These are phyloP conservation scores for Dasypolia templi DNA, from an alignment of 2,888 invertebrate genomes.

Conservation along the genomic window DNA sequence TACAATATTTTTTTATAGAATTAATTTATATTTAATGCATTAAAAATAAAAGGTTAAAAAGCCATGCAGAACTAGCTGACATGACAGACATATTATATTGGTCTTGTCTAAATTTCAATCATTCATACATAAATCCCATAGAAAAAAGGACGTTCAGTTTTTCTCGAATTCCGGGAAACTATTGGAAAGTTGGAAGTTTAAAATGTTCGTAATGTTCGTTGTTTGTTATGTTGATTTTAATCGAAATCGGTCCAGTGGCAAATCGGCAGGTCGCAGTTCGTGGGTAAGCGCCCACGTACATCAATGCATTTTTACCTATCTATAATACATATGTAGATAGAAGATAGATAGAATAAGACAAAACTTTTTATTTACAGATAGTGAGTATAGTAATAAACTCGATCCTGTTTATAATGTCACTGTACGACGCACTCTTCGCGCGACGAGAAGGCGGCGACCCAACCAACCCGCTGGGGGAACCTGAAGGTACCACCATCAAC, in stretches of 20 bases:
- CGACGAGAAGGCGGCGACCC: slow-evolving; percentile 95
- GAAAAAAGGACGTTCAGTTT: not conserved
- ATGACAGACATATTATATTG: too few species aligned
- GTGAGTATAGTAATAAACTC: slow-evolving; percentile 94
- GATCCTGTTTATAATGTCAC: slow-evolving; percentile 93
- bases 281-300: not conserved
- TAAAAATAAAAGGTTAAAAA: too few species aligned
- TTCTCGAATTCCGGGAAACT: not conserved
- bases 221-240: too few species aligned
- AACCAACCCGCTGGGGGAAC: slow-evolving; percentile 91
- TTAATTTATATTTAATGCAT: too few species aligned
- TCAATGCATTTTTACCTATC: not conserved
- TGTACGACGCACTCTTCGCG: slow-evolving; percentile 95
- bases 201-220: too few species aligned
- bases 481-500: slow-evolving; percentile 94
- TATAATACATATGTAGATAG: not conserved
- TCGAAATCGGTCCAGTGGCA: too few species aligned
- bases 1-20: too few species aligned
- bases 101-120: not conserved
- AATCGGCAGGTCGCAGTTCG: too few species aligned
- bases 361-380: slow-evolving; percentile 91
- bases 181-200: too few species aligned
- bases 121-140: not conserved
- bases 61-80: too few species aligned
- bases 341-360: not conserved